phyloP scores from a whole-genome alignment of 2,888 invertebrate genomes.

The Xanthia icteritia region DNA sequence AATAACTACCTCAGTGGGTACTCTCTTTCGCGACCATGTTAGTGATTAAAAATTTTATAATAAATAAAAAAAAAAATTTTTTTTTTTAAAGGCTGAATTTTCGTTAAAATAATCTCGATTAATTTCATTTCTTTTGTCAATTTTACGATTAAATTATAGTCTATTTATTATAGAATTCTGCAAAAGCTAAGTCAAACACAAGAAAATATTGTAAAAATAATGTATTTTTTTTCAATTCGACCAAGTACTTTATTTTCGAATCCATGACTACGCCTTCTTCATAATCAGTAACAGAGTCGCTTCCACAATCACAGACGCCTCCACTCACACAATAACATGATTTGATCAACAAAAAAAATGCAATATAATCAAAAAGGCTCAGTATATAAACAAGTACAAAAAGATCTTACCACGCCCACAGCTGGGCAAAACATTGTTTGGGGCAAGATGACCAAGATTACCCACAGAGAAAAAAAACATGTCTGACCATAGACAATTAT shows the following conservation, averaged over 20 bases:
- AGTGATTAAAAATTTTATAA: slow-evolving; percentile 34
- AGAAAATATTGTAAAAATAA: not conserved
- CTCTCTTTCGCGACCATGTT: slow-evolving; percentile 14
- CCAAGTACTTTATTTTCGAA: not conserved
- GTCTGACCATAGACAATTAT: slow-evolving; percentile 10
- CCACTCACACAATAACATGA: slow-evolving; percentile 76
- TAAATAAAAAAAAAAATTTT: not conserved
- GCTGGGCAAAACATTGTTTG: slow-evolving; percentile 51
- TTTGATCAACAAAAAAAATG: slow-evolving; percentile 77
- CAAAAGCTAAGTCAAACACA: not conserved
- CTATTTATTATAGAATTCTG: slow-evolving; percentile 13
- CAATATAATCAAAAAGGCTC: slow-evolving; percentile 77
- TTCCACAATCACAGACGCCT: slow-evolving; percentile 38
- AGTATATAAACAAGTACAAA: slow-evolving; percentile 74
- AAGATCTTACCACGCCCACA: slow-evolving; percentile 55
- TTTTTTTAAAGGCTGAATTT: not conserved
- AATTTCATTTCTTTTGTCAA: slow-evolving; percentile 37
- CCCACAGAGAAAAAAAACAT: not conserved
- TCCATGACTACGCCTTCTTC: not conserved
- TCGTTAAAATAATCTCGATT: slow-evolving; percentile 13
- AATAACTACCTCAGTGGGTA: slow-evolving; percentile 32
- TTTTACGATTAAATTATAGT: not conserved
- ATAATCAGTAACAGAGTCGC: slow-evolving; percentile 38
- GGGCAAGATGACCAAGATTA: slow-evolving; percentile 56
- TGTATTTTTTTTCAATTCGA: not conserved